A percentile compares a stretch with the other conserved stretches of the same genome.
Conservation (phyloP, 2,888 invertebrate genomes). For the Heliconius charithonia region DNA sequence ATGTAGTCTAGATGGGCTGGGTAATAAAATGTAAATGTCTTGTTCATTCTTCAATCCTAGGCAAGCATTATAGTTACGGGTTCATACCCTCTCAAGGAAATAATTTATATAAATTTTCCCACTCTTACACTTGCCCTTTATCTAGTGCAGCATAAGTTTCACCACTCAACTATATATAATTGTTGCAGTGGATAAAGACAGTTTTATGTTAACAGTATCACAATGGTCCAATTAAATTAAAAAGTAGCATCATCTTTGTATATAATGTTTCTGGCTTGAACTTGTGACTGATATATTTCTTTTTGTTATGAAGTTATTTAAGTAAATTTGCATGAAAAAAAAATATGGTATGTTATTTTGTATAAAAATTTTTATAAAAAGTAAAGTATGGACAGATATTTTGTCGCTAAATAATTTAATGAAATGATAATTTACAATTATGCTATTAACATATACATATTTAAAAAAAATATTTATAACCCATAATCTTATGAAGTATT, state of each 20-base stretch:
- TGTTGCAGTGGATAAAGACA: not conserved
- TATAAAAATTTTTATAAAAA: not conserved
- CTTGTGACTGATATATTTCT: constrained; percentile 9
- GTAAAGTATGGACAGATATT: not conserved
- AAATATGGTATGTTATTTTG: not conserved
- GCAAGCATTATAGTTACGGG: too few relatives aligned
- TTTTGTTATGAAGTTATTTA: not conserved
- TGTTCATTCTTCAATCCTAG: not conserved
- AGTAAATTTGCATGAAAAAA: not conserved
- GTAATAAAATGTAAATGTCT: not conserved
- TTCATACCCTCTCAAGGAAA: not conserved
- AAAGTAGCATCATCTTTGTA: constrained; percentile 14
- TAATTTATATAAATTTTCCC: not conserved
- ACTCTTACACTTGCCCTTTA: not conserved
- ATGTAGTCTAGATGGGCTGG: not conserved
- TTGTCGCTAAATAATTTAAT: not conserved
- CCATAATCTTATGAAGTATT: not conserved
- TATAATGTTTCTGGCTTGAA: constrained; percentile 30
- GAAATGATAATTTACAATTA: not conserved
- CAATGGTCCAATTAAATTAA: not conserved
- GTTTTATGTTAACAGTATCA: not conserved
- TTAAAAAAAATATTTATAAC: not conserved
- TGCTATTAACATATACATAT: not conserved
- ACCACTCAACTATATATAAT: not conserved
- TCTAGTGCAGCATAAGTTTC: not conserved